Percentiles rank a stretch among this genome's conserved stretches.
These are phyloP conservation scores for Nebria salina DNA, from an alignment of 2,888 invertebrate species.

Conservation along the genomic window DNA sequence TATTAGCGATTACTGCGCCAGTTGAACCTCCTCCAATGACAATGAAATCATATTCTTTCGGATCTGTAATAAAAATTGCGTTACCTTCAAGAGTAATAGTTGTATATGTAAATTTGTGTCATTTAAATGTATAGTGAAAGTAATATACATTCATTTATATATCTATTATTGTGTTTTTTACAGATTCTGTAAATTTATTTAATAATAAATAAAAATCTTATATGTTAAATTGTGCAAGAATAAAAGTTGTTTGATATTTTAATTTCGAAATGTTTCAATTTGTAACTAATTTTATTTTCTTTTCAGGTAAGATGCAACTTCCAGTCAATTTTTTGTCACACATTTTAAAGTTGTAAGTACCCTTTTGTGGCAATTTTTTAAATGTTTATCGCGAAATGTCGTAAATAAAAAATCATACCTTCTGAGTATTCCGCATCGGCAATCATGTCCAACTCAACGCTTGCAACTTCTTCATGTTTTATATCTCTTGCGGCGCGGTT, in stretches of 20 bases:
- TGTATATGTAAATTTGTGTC: neutral
- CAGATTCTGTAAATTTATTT: too few species aligned
- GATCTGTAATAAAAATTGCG: conserved; percentile 17
- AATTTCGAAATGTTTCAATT: neutral
- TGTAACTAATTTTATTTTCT: neutral
- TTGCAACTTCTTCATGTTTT: neutral
- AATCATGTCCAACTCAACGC: conserved; percentile 21
- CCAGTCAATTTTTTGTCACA: neutral
- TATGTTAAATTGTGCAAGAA: neutral
- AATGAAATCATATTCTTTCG: conserved; percentile 70
- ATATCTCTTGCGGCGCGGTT: conserved; percentile 23
- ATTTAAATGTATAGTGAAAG: neutral
- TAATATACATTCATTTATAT: neutral
- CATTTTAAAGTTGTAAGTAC: neutral
- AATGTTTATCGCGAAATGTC: too few species aligned
- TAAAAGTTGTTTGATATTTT: neutral
- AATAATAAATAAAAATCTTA: neutral
- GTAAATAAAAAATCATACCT: conserved; percentile 15
- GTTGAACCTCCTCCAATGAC: conserved; percentile 77
- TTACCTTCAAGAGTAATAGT: neutral
- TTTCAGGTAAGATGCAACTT: neutral
- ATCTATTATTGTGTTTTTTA: too few species aligned
- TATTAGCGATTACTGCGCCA: conserved; percentile 75
- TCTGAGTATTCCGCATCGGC: conserved; percentile 21
- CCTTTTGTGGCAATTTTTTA: neutral